Base-by-base conservation (phyloP, 1,140 invertebrate species). In the Agrilus planipennis region DNA sequence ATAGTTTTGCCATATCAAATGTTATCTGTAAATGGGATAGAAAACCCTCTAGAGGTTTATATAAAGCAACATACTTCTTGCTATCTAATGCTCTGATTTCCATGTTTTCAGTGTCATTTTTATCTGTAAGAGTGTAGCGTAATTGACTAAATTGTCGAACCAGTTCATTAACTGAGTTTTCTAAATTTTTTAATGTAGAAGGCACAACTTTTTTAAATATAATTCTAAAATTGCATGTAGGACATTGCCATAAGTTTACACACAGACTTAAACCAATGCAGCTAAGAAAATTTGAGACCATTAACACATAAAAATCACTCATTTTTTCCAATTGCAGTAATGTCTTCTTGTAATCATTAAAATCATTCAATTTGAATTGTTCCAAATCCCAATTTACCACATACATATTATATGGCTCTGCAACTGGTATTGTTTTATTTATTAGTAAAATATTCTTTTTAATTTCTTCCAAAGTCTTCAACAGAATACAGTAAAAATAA, bases 241-340 rank as follows among this genome's bases (percentile, higher is more conserved):
- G 15, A n/a, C n/a, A n/a, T 4, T 20, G 16, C 32, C 32, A 34
- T 20, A 34, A 34, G 15, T 34, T 14, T 4, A 34, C 4, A n/a
- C 32, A 34, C 11, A 17, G 20, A 18, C 6, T 34, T 15, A 34
- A 15, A 16, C 32, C 32, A 10, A 34, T 4, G 32, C 32, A 34
- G 15, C 32, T 20, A 9, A 34, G 16, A 34, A 34, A 34, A 34
- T 34, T 34, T 3, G 32, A 34, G 4, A 20, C 18, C 19, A 34
- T 15, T 10, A 34, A 18, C 32, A 34, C 15, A 20, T 18, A 34
- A 3, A 34, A 18, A 34, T 34, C 32, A n/a, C 15, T 4, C 15
- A 34, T n/a, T 15, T 34, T 34, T 10, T 31, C 5, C 6, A 31
- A 31, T 5, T 16, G 29, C 7, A 5, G 10, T 15, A n/a, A 18